Evolutionary conservation across 2,888 invertebrate genomes (phyloP).

Genomic region (Trissolcus japonicus): DNA sequence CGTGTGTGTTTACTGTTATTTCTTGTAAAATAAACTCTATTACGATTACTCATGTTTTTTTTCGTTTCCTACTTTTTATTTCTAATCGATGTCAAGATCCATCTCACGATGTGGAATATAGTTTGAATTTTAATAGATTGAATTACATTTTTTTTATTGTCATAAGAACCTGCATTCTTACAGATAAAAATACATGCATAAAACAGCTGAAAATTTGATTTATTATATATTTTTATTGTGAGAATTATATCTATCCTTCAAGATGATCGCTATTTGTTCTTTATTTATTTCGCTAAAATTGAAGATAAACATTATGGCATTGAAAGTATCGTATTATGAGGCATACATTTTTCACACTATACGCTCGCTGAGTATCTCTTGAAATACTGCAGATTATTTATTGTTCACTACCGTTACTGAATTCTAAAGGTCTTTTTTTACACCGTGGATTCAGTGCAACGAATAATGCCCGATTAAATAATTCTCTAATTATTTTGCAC

Average conservation of each 20-base stretch:
- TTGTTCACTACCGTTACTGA: conserved; percentile 31
- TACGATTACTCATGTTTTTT: conserved; percentile 14
- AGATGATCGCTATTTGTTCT: no score
- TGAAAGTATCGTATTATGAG: conserved; percentile 19
- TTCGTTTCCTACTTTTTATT: not conserved
- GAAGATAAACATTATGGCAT: conserved; percentile 1
- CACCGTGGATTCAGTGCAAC: no score
- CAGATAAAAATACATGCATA: no score
- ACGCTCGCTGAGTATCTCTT: conserved; percentile 7
- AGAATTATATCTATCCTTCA: no score
- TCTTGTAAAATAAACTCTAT: conserved; percentile 55
- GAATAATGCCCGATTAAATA: no score
- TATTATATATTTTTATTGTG: no score
- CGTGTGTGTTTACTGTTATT: conserved; percentile 44
- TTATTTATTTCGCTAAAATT: not conserved
- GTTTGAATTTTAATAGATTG: not conserved
- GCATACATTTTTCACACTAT: conserved; percentile 12
- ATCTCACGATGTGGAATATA: no score
- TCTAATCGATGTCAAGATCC: not conserved
- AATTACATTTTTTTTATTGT: not conserved
- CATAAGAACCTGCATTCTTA: not conserved
- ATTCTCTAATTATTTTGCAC: no score
- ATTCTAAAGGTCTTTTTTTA: conserved; percentile 2
- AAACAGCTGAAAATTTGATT: no score
- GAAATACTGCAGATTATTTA: conserved; percentile 3